A percentile compares a stretch with the other conserved stretches of the same genome.
These are phyloP conservation scores for Eubasilissa splendida DNA, from an alignment of 2,888 invertebrate species.

Conservation along the genomic window DNA sequence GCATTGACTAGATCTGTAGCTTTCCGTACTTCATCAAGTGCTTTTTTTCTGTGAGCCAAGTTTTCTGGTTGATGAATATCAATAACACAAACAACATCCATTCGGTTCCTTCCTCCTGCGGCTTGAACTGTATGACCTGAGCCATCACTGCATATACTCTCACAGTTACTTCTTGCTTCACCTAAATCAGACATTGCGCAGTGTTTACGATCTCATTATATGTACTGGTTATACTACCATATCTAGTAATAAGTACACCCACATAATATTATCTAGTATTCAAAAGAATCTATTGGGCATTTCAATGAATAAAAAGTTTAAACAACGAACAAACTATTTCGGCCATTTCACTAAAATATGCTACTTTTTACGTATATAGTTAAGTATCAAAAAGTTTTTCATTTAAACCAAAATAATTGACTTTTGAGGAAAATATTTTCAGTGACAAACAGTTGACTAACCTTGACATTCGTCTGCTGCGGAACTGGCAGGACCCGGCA, in stretches of 20 bases:
- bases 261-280: constrained; percentile 14
- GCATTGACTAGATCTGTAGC: constrained; percentile 86
- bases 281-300: neutral
- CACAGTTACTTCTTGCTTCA: constrained; percentile 72
- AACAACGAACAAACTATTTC: too few species aligned
- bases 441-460: constrained; percentile 41
- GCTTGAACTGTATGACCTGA: constrained; percentile 71
- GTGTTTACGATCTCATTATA: constrained; percentile 5
- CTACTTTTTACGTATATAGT: too few species aligned
- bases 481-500: constrained; percentile 29
- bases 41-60: constrained; percentile 83
- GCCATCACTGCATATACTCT: constrained; percentile 72
- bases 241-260: constrained; percentile 32
- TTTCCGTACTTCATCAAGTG: constrained; percentile 87
- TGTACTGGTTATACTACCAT: constrained; percentile 15
- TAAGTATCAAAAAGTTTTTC: too few species aligned
- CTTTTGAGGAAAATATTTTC: constrained; percentile 27
- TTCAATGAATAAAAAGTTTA: too few species aligned
- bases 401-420: constrained; percentile 7
- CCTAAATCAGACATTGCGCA: constrained; percentile 62
- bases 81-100: constrained; percentile 92
- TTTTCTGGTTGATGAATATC: constrained; percentile 84
- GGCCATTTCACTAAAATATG: too few species aligned
- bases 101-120: constrained; percentile 73
- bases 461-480: constrained; percentile 47